phyloP scores from a whole-genome alignment of 1,140 invertebrate species.

The Zophobas atratus region DNA sequence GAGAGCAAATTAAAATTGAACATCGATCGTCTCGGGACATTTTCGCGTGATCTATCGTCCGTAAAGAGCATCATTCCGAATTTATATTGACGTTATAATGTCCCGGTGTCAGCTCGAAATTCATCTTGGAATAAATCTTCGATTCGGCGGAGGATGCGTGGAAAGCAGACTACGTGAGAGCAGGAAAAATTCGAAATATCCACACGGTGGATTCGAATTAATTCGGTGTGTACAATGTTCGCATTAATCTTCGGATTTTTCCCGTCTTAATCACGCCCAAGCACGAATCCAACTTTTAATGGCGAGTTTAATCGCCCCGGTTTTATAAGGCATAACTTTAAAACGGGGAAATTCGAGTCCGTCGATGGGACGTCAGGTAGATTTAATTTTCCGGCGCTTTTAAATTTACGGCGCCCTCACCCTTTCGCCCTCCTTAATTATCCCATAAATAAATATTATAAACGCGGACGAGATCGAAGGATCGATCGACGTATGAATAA shows the following conservation, averaged over 20 bases:
- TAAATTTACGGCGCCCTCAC: constrained; percentile 4
- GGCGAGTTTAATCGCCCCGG: constrained; percentile 2
- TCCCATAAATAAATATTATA: constrained; percentile 30
- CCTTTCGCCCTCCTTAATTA: constrained; percentile 11
- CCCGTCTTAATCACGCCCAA: too few species aligned
- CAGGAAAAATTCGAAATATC: too few species aligned
- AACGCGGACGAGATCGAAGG: constrained; percentile 15
- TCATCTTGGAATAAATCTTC: constrained; percentile 23
- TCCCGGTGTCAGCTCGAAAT: constrained; percentile 36
- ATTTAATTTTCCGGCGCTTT: constrained; percentile 15
- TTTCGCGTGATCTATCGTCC: constrained; percentile 50
- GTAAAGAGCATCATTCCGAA: constrained; percentile 46
- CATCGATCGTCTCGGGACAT: constrained; percentile 48
- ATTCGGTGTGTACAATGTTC: too few species aligned
- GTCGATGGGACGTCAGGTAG: neutral
- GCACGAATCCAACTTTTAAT: neutral
- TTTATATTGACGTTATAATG: constrained; percentile 51
- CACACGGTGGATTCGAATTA: too few species aligned
- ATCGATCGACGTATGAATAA: constrained; percentile 22
- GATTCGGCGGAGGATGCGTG: constrained; percentile 6
- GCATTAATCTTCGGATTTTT: too few species aligned
- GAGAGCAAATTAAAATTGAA: constrained; percentile 51
- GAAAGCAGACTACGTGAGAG: neutral
- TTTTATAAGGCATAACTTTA: constrained; percentile 14
- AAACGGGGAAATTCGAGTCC: neutral